Evolutionary conservation across 1,140 invertebrate genomes (phyloP), one percentile per base, ranked within the genome.

Genomic region (Bactericera cockerelli): DNA sequence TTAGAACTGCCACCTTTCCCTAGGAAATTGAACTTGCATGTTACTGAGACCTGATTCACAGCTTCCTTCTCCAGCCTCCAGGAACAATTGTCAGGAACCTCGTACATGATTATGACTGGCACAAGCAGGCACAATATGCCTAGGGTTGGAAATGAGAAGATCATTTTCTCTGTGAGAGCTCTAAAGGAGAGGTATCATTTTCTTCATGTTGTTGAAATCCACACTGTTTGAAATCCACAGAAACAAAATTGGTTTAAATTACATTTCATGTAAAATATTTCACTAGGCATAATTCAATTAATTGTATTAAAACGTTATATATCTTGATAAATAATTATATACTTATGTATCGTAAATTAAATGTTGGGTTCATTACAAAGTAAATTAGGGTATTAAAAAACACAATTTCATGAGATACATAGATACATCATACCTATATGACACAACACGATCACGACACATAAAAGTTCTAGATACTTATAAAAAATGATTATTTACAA

Each of bases 61-160:
- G 42, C 4, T 49, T 49, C 42, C 6, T 49, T 49, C 8, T 49
- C 42, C n/a, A 49, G 6, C 22, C n/a, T 49, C 42, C n/a, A 49
- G n/a, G 42, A 49, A 49, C 42, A 49, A 22, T 49, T 49, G 8
- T 49, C 42, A 8, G 42, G 42, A 49, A 49, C 42, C 19, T 49
- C 42, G 22, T 6, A 49, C 42, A 19, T 49, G 8, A 16, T 22
- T 22, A 22, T 49, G 19, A 49, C 22, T 8, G 42, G 42, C 42
- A 22, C n/a, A n/a, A 49, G n/a, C 3, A 6, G 22, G 22, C 42
- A 49, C 19, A 49, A n/a, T 10, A 49, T 49, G 42, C 42, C 42
- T 49, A 49, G 19, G n/a, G 42, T 49, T 49, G 19, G 22, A 49
- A 49, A 49, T n/a, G 42, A 49, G 19, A 49, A 8, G n/a, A 49